Percentiles rank a stretch among this genome's conserved stretches.
Conservation (phyloP, 64 coral and sea anemone genomes). For the Hydrozoanthus tunicans region DNA sequence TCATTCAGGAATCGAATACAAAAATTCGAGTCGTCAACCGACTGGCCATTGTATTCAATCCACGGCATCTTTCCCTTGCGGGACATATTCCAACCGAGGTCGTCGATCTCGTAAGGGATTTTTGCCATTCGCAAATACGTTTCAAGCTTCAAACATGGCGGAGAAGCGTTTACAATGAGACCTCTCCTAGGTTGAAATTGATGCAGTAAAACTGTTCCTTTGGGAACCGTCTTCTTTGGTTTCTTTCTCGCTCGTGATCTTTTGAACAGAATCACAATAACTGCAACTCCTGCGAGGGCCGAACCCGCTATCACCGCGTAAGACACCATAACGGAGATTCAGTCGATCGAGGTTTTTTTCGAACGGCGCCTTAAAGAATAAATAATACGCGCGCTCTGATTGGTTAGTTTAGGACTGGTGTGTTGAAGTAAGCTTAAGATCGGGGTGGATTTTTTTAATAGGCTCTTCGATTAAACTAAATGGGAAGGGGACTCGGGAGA, state of each 20-base stretch:
- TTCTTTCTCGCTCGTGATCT: neutral
- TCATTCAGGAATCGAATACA: conserved; percentile 24
- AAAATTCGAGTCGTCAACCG: conserved; percentile 8
- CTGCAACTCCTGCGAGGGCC: conserved; percentile 5
- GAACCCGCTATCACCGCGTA: neutral
- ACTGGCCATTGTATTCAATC: conserved; percentile 11
- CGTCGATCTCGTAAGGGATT: conserved; percentile 32
- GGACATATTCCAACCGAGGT: neutral
- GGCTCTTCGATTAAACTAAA: too few species aligned
- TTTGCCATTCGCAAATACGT: conserved; percentile 19
- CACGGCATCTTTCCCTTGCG: conserved; percentile 27
- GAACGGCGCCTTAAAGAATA: too few species aligned
- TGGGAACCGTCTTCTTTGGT: conserved; percentile 2
- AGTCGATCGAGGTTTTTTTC: too few species aligned
- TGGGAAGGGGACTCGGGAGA: too few species aligned
- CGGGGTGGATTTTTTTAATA: too few species aligned
- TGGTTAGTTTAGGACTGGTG: too few species aligned
- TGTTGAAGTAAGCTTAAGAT: too few species aligned
- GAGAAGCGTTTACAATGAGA: neutral
- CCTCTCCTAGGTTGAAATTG: neutral
- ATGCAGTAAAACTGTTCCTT: conserved; percentile 18
- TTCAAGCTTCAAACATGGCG: conserved; percentile 31
- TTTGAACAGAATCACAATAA: neutral
- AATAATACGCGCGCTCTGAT: too few species aligned
- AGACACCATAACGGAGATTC: neutral